Conservation (phyloP, 2,888 invertebrate genomes). For the Leptura quadrifasciata region DNA sequence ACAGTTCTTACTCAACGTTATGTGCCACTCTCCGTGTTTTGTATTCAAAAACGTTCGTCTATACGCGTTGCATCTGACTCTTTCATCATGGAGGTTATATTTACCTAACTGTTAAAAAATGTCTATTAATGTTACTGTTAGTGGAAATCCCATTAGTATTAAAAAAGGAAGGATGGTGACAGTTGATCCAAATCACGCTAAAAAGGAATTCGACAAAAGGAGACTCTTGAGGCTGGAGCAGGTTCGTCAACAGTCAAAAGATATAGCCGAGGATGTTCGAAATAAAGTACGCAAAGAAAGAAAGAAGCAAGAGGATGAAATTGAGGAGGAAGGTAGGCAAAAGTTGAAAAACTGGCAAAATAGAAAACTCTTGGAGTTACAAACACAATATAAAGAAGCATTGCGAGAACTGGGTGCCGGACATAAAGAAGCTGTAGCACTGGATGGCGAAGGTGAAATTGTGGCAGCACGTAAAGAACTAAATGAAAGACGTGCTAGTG, state of each 20-base stretch:
- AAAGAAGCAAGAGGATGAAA: constrained; percentile 73
- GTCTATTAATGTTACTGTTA: constrained; percentile 79
- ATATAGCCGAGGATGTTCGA: constrained; percentile 76
- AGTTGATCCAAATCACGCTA: constrained; percentile 75
- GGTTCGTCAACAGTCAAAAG: constrained; percentile 80
- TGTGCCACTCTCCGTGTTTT: neutral
- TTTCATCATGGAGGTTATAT: constrained; percentile 32
- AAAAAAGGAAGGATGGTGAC: constrained; percentile 74
- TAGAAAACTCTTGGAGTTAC: constrained; percentile 74
- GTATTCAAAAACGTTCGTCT: neutral
- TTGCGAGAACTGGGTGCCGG: constrained; percentile 75
- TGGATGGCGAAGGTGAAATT: constrained; percentile 69
- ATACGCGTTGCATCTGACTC: neutral
- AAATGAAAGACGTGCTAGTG: constrained; percentile 64
- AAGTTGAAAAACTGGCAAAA: constrained; percentile 76
- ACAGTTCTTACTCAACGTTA: neutral
- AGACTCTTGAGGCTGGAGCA: constrained; percentile 79
- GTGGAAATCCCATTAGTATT: constrained; percentile 76
- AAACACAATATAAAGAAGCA: constrained; percentile 75
- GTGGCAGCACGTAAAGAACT: constrained; percentile 50
- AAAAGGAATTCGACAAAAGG: constrained; percentile 77
- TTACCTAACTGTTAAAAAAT: constrained; percentile 62
- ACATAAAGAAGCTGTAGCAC: constrained; percentile 72
- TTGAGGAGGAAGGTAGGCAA: constrained; percentile 74
- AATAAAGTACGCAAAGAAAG: constrained; percentile 76